These are phyloP conservation scores for Nephrocerus scutellatus DNA, from an alignment of 2,888 invertebrate genomes.

Conservation along the genomic window DNA sequence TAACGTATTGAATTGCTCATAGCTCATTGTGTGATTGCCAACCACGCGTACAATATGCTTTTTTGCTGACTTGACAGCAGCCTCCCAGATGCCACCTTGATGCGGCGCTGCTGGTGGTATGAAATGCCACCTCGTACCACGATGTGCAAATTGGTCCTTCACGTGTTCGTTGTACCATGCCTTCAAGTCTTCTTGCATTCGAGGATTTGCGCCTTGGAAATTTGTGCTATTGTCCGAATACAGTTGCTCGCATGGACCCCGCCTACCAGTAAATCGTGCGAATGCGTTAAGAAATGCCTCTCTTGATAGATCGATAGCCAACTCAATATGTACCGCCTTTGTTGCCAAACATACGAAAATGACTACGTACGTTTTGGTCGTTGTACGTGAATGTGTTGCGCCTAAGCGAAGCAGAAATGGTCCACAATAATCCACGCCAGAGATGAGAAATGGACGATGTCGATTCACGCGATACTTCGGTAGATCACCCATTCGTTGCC, in stretches of 20 bases:
- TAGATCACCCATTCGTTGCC: conserved; percentile 9
- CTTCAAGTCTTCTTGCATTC: neutral
- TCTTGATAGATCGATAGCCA: conserved; percentile 5
- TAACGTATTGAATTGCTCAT: conserved; percentile 11
- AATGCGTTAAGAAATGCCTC: conserved; percentile 11
- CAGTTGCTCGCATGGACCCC: conserved; percentile 5
- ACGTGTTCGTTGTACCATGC: conserved; percentile 5
- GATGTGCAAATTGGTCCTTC: conserved; percentile 5
- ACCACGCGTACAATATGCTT: conserved; percentile 5
- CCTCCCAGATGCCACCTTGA: conserved; percentile 5
- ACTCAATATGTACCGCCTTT: conserved; percentile 7
- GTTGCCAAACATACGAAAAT: conserved; percentile 8
- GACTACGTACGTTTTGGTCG: conserved; percentile 2
- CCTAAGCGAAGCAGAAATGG: conserved; percentile 4
- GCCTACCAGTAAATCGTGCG: conserved; percentile 5
- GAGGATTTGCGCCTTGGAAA: conserved; percentile 1
- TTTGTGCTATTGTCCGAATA: conserved; percentile 5
- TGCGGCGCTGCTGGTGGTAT: conserved; percentile 8
- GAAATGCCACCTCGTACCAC: conserved; percentile 9
- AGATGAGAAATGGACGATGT: conserved; percentile 10
- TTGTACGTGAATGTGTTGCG: conserved; percentile 1
- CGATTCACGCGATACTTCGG: conserved; percentile 9
- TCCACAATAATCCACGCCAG: conserved; percentile 8
- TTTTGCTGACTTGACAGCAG: conserved; percentile 1
- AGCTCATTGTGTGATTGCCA: conserved; percentile 8